These are phyloP conservation scores for Cepaea nemoralis DNA, from an alignment of 1,140 invertebrate genomes.

Conservation along the genomic window DNA sequence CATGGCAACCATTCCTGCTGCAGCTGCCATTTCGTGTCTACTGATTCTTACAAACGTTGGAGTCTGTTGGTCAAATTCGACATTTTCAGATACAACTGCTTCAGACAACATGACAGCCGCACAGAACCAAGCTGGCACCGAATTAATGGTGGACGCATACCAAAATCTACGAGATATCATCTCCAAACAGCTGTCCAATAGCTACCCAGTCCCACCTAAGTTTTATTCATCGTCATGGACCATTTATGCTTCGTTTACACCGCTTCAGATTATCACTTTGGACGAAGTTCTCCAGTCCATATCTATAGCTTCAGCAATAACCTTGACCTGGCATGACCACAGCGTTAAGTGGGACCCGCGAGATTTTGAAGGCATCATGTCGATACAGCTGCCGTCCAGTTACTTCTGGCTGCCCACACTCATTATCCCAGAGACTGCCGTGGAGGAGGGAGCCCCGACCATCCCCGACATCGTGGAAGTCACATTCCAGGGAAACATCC, in stretches of 20 bases:
- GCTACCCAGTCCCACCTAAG: neutral
- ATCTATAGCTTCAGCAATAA: conserved; percentile 3
- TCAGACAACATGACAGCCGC: neutral
- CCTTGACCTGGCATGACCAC: conserved; percentile 72
- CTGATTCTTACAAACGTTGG: neutral
- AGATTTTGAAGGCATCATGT: conserved; percentile 70
- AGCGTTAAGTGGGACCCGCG: conserved; percentile 72
- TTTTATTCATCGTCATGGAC: neutral
- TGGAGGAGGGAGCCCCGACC: conserved; percentile 21
- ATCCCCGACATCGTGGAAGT: conserved; percentile 15
- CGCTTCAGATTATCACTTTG: conserved; percentile 17
- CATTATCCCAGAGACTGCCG: conserved; percentile 71
- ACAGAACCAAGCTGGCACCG: neutral
- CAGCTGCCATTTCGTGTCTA: no score
- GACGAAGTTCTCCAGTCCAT: conserved; percentile 21
- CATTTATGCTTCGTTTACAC: neutral
- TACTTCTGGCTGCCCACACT: conserved; percentile 75
- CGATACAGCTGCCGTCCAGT: conserved; percentile 71
- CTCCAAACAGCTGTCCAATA: neutral
- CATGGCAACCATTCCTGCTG: no score
- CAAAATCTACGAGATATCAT: neutral
- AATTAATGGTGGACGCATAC: neutral
- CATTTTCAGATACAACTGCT: neutral
- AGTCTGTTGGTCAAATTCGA: neutral
- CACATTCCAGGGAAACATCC: conserved; percentile 39